Percentiles rank a stretch among this genome's conserved stretches.
Conservation (phyloP, 2,797 vertebrate genomes). For the Paguma larvata region DNA sequence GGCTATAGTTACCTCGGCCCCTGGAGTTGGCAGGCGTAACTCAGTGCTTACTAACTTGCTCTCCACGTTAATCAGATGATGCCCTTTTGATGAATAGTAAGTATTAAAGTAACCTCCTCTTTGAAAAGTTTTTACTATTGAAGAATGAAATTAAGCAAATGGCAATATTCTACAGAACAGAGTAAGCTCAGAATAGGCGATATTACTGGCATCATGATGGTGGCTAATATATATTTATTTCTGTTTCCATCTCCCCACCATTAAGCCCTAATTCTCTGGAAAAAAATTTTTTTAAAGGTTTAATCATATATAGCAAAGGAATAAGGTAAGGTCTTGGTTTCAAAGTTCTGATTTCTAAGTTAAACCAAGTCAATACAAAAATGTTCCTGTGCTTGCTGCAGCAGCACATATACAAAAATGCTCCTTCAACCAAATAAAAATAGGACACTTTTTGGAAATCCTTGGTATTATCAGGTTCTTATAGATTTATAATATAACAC, state of each 20-base stretch:
- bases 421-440: slow-evolving; percentile 39
- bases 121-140: slow-evolving; percentile 20
- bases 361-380: slow-evolving; percentile 44
- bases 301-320: neutral
- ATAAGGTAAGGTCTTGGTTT: slow-evolving; percentile 18
- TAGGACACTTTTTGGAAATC: neutral
- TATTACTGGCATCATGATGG: neutral
- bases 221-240: slow-evolving; percentile 9
- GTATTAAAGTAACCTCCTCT: slow-evolving; percentile 13
- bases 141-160: slow-evolving; percentile 37
- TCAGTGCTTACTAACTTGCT: neutral
- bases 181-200: neutral
- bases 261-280: slow-evolving; percentile 11
- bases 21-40: neutral
- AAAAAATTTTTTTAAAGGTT: neutral
- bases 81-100: neutral
- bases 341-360: slow-evolving; percentile 10
- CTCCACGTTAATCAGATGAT: neutral
- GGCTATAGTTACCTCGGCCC: neutral
- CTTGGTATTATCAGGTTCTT: slow-evolving; percentile 19
- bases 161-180: neutral
- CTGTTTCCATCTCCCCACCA: neutral
- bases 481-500: slow-evolving; percentile 10
- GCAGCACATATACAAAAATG: neutral
- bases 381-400: neutral